These are phyloP conservation scores for Bettongia penicillata DNA, from an alignment of 2,113 vertebrate genomes.

Conservation along the genomic window DNA sequence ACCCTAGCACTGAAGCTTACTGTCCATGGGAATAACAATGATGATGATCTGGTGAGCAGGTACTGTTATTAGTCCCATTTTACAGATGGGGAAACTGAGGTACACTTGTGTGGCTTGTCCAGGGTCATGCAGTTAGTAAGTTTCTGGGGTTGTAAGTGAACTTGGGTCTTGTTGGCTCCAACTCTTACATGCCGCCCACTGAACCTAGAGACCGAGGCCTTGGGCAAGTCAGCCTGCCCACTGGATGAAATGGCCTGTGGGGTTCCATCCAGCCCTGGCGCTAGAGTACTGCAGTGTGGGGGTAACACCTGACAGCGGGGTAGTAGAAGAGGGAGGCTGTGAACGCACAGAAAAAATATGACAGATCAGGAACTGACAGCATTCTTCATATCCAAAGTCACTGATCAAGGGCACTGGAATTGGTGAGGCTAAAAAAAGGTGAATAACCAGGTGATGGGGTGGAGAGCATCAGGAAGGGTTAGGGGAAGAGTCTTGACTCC, in stretches of 20 bases:
- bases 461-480: not conserved
- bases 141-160: not conserved
- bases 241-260: not conserved
- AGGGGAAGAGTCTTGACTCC: not conserved
- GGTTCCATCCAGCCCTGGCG: not conserved
- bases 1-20: not conserved
- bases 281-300: no score
- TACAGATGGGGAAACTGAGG: not conserved
- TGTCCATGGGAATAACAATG: not conserved
- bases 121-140: not conserved
- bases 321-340: not conserved
- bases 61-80: not conserved
- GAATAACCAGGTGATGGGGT: not conserved
- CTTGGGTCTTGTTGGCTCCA: not conserved
- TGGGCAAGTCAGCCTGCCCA: not conserved
- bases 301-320: not conserved
- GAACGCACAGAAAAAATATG: not conserved
- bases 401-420: not conserved
- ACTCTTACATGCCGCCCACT: not conserved
- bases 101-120: not conserved
- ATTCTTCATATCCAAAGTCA: not conserved
- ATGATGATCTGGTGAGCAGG: not conserved
- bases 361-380: not conserved
- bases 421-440: not conserved
- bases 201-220: not conserved